Evolutionary conservation across 2,113 vertebrate species (phyloP), one percentile per base, ranked within the genome.

Genomic region (Hippoglossus stenolepis): DNA sequence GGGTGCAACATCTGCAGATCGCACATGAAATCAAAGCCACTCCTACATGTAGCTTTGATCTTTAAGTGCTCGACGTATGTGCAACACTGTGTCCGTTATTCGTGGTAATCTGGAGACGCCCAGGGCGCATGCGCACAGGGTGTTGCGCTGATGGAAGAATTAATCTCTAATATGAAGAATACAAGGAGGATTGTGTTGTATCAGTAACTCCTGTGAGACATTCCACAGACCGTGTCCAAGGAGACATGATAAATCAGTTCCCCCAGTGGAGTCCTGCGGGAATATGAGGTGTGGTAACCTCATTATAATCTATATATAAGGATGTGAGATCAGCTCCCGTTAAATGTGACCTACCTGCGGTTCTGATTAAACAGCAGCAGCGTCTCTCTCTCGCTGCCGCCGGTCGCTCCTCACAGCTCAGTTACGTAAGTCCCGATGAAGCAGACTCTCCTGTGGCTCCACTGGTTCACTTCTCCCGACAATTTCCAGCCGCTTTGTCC

Each of bases 371-470:
- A 40, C 65, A 69, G 67, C 75, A 51, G 62, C 80, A 75, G 60
- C 7, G 47, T 49, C 4, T 51, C 17, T 51, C 14, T 31, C 31
- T 31, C 6, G 20, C 15, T 18, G 17, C 65, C 3, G 69, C 63
- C 53, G 23, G 74, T 70, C 45, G 3, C 70, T 23, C 61, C 43
- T 71, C 62, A 65, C 85, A 85, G 83, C 85, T 57, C 75, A 24
- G 89, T 95, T 93, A 94, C 89, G 88, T 92, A 94, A 95, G 54
- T 77, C 59, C 73, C 15, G 76, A 38, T 11, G 53, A 77, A 49
- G 2, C 83, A 5, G 24, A 43, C 71, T 51, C 15, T 18, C 47
- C 47, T 21, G 53, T n/a, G 68, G 61, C 65, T 54, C 38, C 31
- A 61, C 13, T 59, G 65, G 24, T 65, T 66, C 5, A 63, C 57